A percentile compares a stretch with the other conserved stretches of the same genome.
These are phyloP conservation scores for Nibea albiflora DNA, from an alignment of 2,113 vertebrate genomes.

Conservation along the genomic window DNA sequence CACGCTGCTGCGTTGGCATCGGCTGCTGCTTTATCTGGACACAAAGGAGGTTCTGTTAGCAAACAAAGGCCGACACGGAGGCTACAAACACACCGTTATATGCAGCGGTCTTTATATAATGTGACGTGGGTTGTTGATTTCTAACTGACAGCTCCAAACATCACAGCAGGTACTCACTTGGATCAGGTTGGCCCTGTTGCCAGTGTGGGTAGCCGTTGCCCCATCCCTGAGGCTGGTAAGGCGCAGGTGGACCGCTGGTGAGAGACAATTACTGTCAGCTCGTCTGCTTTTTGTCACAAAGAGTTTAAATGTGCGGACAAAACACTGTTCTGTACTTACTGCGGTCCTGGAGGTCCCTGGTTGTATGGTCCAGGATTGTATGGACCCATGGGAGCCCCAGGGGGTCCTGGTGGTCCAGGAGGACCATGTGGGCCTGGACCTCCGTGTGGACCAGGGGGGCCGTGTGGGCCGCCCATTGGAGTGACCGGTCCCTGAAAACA, in stretches of 20 bases:
- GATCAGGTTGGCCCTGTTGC: constrained; percentile 97
- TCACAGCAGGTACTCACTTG: constrained; percentile 85
- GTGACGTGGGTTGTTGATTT: neutral
- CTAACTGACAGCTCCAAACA: neutral
- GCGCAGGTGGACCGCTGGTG: constrained; percentile 93
- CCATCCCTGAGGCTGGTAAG: constrained; percentile 97
- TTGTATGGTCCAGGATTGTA: constrained; percentile 98
- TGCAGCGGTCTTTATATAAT: neutral
- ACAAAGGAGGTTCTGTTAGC: neutral
- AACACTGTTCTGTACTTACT: constrained; percentile 85
- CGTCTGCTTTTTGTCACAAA: neutral
- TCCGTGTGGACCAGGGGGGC: constrained; percentile 96
- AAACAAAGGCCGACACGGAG: neutral
- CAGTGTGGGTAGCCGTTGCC: constrained; percentile 98
- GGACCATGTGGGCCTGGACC: constrained; percentile 96
- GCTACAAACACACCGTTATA: neutral
- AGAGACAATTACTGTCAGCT: neutral
- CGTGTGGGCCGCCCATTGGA: constrained; percentile 94
- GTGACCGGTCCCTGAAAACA: constrained; percentile 92
- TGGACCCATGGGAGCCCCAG: constrained; percentile 94
- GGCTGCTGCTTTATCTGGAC: constrained; percentile 93
- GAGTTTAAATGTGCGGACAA: neutral
- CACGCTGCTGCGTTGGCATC: constrained; percentile 98
- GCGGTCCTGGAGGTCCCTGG: constrained; percentile 96
- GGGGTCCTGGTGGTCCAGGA: constrained; percentile 92